Evolutionary conservation across 2,888 invertebrate genomes (phyloP).

Genomic region (Maniola hyperantus): DNA sequence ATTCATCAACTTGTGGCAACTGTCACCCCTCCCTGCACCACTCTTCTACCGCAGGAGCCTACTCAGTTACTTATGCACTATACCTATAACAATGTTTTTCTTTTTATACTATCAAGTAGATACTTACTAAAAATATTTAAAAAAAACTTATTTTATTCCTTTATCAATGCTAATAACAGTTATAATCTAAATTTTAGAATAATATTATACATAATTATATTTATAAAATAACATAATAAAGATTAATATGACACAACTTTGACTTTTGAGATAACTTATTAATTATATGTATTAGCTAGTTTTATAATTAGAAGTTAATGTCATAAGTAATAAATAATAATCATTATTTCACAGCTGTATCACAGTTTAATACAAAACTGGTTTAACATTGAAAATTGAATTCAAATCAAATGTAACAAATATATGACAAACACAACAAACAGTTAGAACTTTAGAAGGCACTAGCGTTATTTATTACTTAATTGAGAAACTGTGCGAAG

Average conservation of each 20-base stretch:
- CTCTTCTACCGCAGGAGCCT: too few relatives aligned
- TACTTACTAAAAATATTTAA: conserved; percentile 1
- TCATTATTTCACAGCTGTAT: conserved; percentile 5
- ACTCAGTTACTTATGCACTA: too few relatives aligned
- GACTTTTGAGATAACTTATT: background rate
- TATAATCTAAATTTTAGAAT: too few relatives aligned
- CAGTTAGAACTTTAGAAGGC: conserved; percentile 30
- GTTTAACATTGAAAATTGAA: conserved; percentile 8
- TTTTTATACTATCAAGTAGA: background rate
- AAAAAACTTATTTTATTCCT: background rate
- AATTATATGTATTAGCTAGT: background rate
- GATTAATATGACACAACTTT: conserved; percentile 9
- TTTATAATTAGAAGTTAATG: conserved; percentile 21
- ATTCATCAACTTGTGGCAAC: too few relatives aligned
- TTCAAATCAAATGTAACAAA: background rate
- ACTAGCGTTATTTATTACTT: conserved; percentile 22
- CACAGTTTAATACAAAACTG: conserved; percentile 8
- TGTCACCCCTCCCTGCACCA: too few relatives aligned
- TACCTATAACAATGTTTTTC: background rate
- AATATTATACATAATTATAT: background rate
- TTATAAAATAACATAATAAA: background rate
- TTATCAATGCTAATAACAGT: background rate
- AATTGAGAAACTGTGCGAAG: background rate
- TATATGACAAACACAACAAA: conserved; percentile 13
- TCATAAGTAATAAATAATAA: background rate